Percentiles rank a stretch among this genome's conserved stretches.
Evolutionary conservation across 2,113 vertebrate genomes (phyloP).

Genomic region (Arothron firmamentum): DNA sequence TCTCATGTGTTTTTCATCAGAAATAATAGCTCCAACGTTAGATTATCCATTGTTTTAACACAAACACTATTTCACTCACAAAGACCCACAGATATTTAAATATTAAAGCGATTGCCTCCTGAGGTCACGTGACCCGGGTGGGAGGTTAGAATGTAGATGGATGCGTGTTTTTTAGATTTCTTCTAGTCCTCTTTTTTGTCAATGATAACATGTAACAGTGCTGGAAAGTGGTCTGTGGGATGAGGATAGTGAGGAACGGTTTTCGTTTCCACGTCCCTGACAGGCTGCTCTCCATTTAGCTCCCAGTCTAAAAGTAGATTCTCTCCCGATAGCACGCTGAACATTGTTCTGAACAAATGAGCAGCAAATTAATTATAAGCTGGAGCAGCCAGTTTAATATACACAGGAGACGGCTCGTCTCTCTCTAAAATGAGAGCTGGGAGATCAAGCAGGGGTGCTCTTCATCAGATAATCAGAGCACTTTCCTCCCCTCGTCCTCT

Average conservation of each 20-base stretch:
- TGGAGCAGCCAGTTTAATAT: constrained; percentile 40
- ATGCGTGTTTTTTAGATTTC: no score
- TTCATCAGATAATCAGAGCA: constrained; percentile 47
- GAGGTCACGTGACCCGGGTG: no score
- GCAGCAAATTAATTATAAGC: constrained; percentile 68
- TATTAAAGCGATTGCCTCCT: no score
- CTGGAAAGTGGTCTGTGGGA: background rate
- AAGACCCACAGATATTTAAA: no score
- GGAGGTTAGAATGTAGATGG: no score
- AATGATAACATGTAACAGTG: no score
- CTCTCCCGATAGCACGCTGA: constrained; percentile 22
- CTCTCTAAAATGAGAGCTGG: constrained; percentile 44
- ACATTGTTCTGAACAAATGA: constrained; percentile 65
- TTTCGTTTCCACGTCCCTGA: background rate
- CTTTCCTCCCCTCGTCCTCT: constrained; percentile 23
- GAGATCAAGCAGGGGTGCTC: constrained; percentile 49
- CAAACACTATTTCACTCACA: no score
- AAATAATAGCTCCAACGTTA: no score
- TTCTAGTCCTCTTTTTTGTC: no score
- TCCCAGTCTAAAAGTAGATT: constrained; percentile 16
- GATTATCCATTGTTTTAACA: no score
- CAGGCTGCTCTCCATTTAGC: constrained; percentile 3
- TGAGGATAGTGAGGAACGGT: background rate
- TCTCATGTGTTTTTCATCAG: no score
- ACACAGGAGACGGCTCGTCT: constrained; percentile 59